Base-by-base conservation (phyloP, 37 sponge, comb jelly and placozoan genomes). In the Axinella damicornis region DNA sequence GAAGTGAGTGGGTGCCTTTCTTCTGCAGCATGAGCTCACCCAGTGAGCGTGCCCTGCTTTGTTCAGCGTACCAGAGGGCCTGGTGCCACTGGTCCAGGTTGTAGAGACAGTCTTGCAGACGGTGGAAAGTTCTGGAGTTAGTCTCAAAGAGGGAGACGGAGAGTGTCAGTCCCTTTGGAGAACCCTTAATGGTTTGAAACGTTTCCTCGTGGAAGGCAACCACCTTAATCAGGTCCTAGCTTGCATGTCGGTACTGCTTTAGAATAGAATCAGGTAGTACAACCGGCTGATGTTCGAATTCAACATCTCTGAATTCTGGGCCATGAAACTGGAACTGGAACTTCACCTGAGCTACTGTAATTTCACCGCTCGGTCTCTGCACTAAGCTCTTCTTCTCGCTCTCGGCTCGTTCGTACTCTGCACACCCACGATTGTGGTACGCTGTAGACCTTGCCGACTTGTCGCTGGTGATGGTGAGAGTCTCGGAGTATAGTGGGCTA, bases 381-480 rank as follows among this genome's bases (percentile, higher is more conserved):
- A 53, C 19, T 9, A 57, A 66, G 31, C 66, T 63, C 31, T 71
- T 41, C 74, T 74, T 80, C 14, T 74, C 69, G 0, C 12, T 57
- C 57, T 87, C 88, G n/a, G 76, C 83, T 69, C 69, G 75, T 62
- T 91, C 91, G 57, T 76, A 85, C 38, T 65, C 12, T 27, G 87
- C 87, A 77, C 91, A 91, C 24, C 91, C 94, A 74, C 94, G 63
- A 53, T 94, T 94, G 75, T 94, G 94, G 56, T 81, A 56, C 0
- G 91, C 94, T 35, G 90, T 85, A 52, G 64, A 60, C 31, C 39
- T 35, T 11, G 87, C 82, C 19, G 83, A 31, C 53, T 57, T 53
- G 57, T 94, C 94, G 16, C 31, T 81, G 61, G 65, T 74, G 30
- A 89, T 80, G 69, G 67, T 27, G 63, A 90, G 52, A 25, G 94